These are phyloP conservation scores for Cryptus armator DNA, from an alignment of 2,888 invertebrate genomes.

Conservation along the genomic window DNA sequence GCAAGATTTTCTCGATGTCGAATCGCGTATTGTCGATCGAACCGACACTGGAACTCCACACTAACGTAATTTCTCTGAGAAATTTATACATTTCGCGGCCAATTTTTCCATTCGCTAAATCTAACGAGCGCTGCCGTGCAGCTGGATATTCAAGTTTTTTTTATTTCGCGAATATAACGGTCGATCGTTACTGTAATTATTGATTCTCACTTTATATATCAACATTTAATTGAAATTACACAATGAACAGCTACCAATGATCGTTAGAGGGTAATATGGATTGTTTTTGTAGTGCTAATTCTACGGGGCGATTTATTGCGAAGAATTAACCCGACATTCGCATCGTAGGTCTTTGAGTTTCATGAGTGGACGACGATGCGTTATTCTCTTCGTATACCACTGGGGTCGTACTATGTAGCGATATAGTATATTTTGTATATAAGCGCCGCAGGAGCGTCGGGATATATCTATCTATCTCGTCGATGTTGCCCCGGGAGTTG, in stretches of 20 bases:
- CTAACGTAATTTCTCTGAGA: not conserved
- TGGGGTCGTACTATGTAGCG: constrained; percentile 29
- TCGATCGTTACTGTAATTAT: not conserved
- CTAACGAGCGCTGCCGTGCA: too few species aligned
- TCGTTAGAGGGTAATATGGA: not conserved
- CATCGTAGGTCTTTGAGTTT: constrained; percentile 47
- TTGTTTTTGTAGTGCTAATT: not conserved
- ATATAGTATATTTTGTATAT: constrained; percentile 35
- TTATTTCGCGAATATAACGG: not conserved
- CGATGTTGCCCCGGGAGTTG: constrained; percentile 65
- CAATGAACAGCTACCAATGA: not conserved
- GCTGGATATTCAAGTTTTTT: not conserved
- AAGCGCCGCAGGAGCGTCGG: constrained; percentile 39
- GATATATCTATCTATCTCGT: constrained; percentile 66
- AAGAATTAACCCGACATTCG: not conserved
- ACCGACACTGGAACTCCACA: too few species aligned
- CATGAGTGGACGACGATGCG: constrained; percentile 40
- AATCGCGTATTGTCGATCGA: constrained; percentile 40
- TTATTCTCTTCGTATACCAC: constrained; percentile 24
- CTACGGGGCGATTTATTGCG: not conserved
- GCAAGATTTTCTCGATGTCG: constrained; percentile 40
- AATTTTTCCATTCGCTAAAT: not conserved
- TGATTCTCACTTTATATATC: not conserved
- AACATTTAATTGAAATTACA: not conserved
- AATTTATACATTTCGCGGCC: not conserved